Percentiles rank a stretch among this genome's conserved stretches.
phyloP scores from a whole-genome alignment of 2,888 invertebrate species.

The Microchrysa polita region DNA sequence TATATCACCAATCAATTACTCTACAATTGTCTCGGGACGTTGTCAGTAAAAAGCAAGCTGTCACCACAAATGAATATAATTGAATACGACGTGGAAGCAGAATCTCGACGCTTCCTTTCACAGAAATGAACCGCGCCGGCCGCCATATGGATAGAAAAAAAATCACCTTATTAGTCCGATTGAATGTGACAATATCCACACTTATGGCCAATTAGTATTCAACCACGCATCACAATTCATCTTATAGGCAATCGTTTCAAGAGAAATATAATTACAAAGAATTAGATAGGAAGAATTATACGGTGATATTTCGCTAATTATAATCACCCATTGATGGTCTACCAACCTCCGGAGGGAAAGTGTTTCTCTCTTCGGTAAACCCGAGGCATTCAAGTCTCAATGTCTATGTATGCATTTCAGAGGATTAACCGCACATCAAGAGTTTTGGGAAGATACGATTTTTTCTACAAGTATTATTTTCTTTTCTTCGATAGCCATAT shows the following conservation, averaged over 20 bases:
- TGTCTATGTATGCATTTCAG: background rate
- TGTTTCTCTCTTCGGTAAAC: background rate
- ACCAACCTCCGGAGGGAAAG: slow-evolving; percentile 31
- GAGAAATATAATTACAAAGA: slow-evolving; percentile 36
- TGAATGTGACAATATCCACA: slow-evolving; percentile 49
- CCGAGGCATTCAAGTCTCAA: background rate
- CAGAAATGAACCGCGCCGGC: slow-evolving; percentile 1
- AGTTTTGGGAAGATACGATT: too few relatives aligned
- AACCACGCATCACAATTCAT: slow-evolving; percentile 12
- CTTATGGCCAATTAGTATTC: slow-evolving; percentile 45
- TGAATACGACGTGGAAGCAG: slow-evolving; percentile 8
- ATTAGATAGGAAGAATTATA: slow-evolving; percentile 27
- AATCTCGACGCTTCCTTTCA: slow-evolving; percentile 22
- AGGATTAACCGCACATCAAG: too few relatives aligned
- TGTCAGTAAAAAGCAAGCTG: background rate
- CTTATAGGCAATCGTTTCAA: slow-evolving; percentile 14
- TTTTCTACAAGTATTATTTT: too few relatives aligned
- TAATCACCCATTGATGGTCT: slow-evolving; percentile 16
- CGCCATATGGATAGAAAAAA: slow-evolving; percentile 41
- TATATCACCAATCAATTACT: background rate
- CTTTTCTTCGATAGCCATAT: too few relatives aligned
- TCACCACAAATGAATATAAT: background rate
- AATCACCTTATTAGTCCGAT: slow-evolving; percentile 42
- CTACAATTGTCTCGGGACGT: background rate
- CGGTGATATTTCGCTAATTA: slow-evolving; percentile 36